Evolutionary conservation across 1,140 invertebrate species (phyloP).

Genomic region (Bombus waltoni): DNA sequence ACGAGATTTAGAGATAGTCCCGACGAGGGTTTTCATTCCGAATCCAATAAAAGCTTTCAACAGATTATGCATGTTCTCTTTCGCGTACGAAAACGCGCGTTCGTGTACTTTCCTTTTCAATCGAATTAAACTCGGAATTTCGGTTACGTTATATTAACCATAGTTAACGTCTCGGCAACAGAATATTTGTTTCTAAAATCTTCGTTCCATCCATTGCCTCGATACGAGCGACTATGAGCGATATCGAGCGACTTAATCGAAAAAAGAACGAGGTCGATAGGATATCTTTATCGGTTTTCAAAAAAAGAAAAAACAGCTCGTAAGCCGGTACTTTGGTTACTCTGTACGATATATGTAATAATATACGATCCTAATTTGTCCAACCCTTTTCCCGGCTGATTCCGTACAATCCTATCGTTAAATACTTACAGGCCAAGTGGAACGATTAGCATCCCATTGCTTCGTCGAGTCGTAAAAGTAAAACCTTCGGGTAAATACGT

Average conservation of each 20-base stretch:
- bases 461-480: background rate
- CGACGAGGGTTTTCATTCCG: conserved; percentile 55
- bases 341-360: too few relatives aligned
- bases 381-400: too few relatives aligned
- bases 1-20: conserved; percentile 67
- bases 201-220: too few relatives aligned
- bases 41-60: conserved; percentile 67
- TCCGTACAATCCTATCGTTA: background rate
- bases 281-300: too few relatives aligned
- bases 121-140: background rate
- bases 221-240: too few relatives aligned
- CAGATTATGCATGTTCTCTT: conserved; percentile 62
- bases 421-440: background rate
- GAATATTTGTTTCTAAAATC: background rate
- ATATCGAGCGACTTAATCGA: too few relatives aligned
- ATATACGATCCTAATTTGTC: too few relatives aligned
- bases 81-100: conserved; percentile 44
- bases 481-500: conserved; percentile 12
- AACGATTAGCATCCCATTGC: background rate
- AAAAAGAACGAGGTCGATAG: too few relatives aligned
- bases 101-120: conserved; percentile 24
- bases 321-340: too few relatives aligned
- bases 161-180: background rate
- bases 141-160: too few relatives aligned
- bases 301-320: too few relatives aligned